Conservation (phyloP, 2,888 invertebrate species). For the Napeogenes sylphis region DNA sequence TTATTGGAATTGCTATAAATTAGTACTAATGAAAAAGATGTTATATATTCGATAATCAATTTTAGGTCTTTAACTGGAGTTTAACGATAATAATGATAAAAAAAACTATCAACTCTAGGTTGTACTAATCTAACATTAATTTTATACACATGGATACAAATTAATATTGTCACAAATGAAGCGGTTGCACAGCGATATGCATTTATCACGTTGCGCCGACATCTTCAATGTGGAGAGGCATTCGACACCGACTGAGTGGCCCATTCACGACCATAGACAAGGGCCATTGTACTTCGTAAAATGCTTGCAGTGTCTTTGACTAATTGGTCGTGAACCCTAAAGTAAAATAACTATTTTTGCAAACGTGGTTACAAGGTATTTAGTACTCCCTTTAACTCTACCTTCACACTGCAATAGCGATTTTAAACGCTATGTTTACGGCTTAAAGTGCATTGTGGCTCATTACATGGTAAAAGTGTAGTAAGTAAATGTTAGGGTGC, state of each 20-base stretch:
- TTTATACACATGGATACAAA: not conserved
- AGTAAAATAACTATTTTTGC: conserved; percentile 29
- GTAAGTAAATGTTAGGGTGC: conserved; percentile 38
- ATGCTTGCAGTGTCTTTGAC: conserved; percentile 55
- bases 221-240: conserved; percentile 60
- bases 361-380: conserved; percentile 17
- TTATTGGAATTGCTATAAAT: not conserved
- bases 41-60: not conserved
- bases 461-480: conserved; percentile 16
- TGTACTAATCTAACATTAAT: not conserved
- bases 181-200: conserved; percentile 42
- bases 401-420: conserved; percentile 8
- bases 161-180: conserved; percentile 8
- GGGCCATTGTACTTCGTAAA: conserved; percentile 53
- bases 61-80: not conserved
- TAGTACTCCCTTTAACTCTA: conserved; percentile 2
- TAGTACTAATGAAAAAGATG: not conserved
- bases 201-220: conserved; percentile 61
- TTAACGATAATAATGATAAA: not conserved
- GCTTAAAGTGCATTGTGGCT: not conserved
- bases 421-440: conserved; percentile 13
- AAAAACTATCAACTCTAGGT: not conserved
- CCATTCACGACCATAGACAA: conserved; percentile 57
- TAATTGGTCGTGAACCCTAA: conserved; percentile 59
- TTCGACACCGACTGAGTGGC: conserved; percentile 67